Percentiles rank a stretch among this genome's conserved stretches.
These are phyloP conservation scores for Sylvia borin DNA, from an alignment of 2,797 vertebrate genomes.

Conservation along the genomic window DNA sequence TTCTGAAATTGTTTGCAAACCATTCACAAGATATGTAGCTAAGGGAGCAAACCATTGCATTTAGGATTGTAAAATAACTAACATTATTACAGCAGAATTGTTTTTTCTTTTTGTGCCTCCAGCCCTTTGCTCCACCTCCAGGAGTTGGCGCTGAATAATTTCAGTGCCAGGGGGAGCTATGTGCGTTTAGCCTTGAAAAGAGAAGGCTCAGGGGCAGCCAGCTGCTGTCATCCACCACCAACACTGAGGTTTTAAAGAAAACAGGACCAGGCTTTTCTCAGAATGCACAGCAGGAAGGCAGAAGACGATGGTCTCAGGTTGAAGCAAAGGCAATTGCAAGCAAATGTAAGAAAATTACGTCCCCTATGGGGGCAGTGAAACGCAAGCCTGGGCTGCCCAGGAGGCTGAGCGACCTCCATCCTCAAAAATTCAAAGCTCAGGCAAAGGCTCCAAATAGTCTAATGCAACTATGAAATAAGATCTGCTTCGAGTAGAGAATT, in stretches of 20 bases:
- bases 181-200: background rate
- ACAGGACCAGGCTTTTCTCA: background rate
- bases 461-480: background rate
- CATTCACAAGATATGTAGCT: background rate
- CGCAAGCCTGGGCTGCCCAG: background rate
- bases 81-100: background rate
- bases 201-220: background rate
- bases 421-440: background rate
- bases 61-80: background rate
- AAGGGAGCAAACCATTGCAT: background rate
- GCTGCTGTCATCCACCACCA: background rate
- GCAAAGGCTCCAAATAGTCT: background rate
- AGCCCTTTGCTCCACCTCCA: background rate
- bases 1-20: background rate
- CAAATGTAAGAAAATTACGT: rapidly evolving
- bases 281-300: background rate
- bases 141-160: background rate
- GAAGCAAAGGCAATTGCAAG: background rate
- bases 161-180: background rate
- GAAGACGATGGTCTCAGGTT: background rate
- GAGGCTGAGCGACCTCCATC: background rate
- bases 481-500: background rate
- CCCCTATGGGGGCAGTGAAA: background rate
- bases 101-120: background rate
- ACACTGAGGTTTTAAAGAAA: background rate